Base-by-base conservation (phyloP, 1,140 invertebrate genomes). In the Lasaia peninsularis region DNA sequence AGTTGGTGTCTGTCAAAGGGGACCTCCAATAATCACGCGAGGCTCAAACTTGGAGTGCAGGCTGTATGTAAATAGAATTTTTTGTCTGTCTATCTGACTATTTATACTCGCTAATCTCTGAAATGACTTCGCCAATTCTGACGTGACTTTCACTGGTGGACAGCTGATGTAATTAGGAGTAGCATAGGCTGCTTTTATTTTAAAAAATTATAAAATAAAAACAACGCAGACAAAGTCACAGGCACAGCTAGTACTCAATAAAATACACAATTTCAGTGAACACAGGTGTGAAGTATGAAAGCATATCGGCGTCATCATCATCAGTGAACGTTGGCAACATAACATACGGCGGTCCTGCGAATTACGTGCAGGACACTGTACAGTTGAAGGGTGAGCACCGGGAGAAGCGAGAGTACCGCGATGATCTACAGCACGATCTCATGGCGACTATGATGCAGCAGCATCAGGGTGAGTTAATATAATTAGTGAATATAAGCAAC, bases 391-490 rank as follows among this genome's bases (percentile, higher is more conserved):
- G 69, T 0, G 81, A 85, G 52, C 71, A 78, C 31, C 63, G 79
- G 0, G 84, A 88, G 51, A 81, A 83, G 62, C 65, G 84, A 2
- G 84, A 89, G 60, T 87, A 81, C 58, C 66, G 83, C 0, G 82
- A 86, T 53, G 82, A 88, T 48, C 52, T 82, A 18, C 79, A 86
- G 40, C 88, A 90, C 49, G 87, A 90, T 55, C 69, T 90, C 18
- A 89, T 90, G 84, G 82, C 86, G 8, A 87, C 81, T 5, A 88
- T 89, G 79, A 78, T 89, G 76, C 86, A 89, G 60, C 88, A 89
- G 44, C 85, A 86, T 21, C 83, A 89, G 64, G 74, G 85, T 78
- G 33, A 40, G 35, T 14, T 55, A 20, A 24, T 18, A 37, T n/a
- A 1, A 1, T n/a, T 4, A n/a, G 33, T 34, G 9, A 10, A 34